These are phyloP conservation scores for Enteromius mattozi DNA, from an alignment of 2,797 vertebrate species.

Conservation along the genomic window DNA sequence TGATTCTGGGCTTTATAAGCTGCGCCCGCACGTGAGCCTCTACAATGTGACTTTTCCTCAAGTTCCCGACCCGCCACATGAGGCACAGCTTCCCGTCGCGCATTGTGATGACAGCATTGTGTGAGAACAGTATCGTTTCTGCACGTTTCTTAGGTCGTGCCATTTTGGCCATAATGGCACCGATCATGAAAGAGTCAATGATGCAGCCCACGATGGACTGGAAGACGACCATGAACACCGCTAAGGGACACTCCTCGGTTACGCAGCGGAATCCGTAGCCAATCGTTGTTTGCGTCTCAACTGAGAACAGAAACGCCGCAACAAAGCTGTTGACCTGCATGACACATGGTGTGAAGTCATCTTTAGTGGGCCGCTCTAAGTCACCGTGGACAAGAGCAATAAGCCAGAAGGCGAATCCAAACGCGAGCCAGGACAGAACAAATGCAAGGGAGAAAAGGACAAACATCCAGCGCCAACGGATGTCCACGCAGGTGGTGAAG, in stretches of 20 bases:
- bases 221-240: conserved; percentile 93
- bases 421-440: conserved; percentile 90
- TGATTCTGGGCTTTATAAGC: conserved; percentile 91
- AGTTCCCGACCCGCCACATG: conserved; percentile 95
- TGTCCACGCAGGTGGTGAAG: conserved; percentile 95
- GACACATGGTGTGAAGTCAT: conserved; percentile 87
- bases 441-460: conserved; percentile 91
- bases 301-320: conserved; percentile 93
- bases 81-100: conserved; percentile 92
- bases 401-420: conserved; percentile 90
- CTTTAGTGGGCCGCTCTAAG: conserved; percentile 74
- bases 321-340: conserved; percentile 90
- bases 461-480: conserved; percentile 97
- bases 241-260: conserved; percentile 91
- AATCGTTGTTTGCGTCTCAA: conserved; percentile 96
- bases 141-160: conserved; percentile 95
- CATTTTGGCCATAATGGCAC: conserved; percentile 99
- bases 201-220: conserved; percentile 97
- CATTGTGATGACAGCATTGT: conserved; percentile 89
- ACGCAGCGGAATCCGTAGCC: conserved; percentile 94
- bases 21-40: conserved; percentile 95
- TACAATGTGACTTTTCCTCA: conserved; percentile 95
- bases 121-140: conserved; percentile 92
- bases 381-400: conserved; percentile 91
- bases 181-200: conserved; percentile 97